These are phyloP conservation scores for Pangasius larnaudii DNA, from an alignment of 2,797 vertebrate genomes.

Conservation along the genomic window DNA sequence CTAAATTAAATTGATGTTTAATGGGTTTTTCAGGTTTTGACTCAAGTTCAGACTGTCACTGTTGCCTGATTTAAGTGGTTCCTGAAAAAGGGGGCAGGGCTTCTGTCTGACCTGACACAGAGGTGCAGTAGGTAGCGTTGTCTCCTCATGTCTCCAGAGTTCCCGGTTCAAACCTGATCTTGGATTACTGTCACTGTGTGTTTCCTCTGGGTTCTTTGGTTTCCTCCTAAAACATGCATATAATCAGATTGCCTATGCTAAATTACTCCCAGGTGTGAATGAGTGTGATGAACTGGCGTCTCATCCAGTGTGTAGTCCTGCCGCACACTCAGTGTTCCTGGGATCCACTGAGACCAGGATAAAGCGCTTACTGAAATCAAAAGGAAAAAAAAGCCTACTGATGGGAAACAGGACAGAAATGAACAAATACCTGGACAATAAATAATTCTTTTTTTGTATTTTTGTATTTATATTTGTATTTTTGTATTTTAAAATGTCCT, in stretches of 20 bases:
- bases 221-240: background rate
- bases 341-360: background rate
- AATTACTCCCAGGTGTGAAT: background rate
- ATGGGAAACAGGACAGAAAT: conserved; percentile 1
- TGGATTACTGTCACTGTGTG: background rate
- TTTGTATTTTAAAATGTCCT: background rate
- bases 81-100: conserved; percentile 2
- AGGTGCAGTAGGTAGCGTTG: background rate
- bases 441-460: background rate
- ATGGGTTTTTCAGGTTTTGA: conserved; percentile 26
- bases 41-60: background rate
- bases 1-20: conserved; percentile 27
- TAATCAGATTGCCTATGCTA: background rate
- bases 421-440: background rate
- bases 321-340: background rate
- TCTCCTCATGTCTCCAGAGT: background rate
- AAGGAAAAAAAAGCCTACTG: background rate
- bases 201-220: background rate
- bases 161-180: background rate
- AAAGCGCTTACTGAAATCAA: background rate
- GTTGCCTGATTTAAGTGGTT: conserved; percentile 12
- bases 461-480: no score
- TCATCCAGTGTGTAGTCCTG: background rate
- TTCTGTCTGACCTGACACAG: background rate
- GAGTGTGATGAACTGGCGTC: background rate